A percentile compares a stretch with the other conserved stretches of the same genome.
Evolutionary conservation across 2,888 invertebrate species (phyloP).

Genomic region (Sympetrum striolatum): DNA sequence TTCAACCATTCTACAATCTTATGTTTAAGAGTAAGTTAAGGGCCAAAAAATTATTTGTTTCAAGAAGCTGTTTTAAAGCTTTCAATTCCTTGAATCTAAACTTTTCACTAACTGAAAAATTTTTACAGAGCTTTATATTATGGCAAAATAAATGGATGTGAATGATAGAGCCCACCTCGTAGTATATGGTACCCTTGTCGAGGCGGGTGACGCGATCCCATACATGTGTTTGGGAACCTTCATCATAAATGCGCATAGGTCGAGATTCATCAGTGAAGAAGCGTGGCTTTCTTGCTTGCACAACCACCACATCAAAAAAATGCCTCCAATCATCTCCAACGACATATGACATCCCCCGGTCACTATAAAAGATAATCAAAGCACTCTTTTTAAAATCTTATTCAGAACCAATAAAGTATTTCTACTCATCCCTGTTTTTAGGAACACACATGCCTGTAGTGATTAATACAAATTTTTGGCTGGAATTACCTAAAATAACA

Average conservation of each 20-base stretch:
- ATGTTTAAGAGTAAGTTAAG: too few relatives aligned
- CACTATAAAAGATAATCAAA: constrained; percentile 65
- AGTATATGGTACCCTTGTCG: constrained; percentile 89
- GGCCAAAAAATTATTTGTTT: too few relatives aligned
- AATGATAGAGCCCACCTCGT: constrained; percentile 71
- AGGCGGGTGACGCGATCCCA: constrained; percentile 91
- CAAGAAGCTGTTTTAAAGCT: too few relatives aligned
- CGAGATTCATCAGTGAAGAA: constrained; percentile 94
- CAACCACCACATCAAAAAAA: constrained; percentile 92
- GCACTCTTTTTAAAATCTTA: not conserved
- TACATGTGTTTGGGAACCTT: constrained; percentile 77
- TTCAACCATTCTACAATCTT: too few relatives aligned
- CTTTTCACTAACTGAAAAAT: not conserved
- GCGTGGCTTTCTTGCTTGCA: constrained; percentile 93
- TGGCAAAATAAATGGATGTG: not conserved
- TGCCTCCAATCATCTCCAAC: constrained; percentile 89
- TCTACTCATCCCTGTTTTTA: too few relatives aligned
- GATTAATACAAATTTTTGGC: too few relatives aligned
- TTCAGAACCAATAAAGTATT: not conserved
- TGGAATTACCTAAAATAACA: too few relatives aligned
- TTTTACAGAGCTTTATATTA: not conserved
- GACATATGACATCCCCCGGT: constrained; percentile 89
- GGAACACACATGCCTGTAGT: too few relatives aligned
- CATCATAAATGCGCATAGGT: constrained; percentile 88
- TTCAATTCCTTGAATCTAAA: too few relatives aligned